A percentile compares a stretch with the other conserved stretches of the same genome.
Evolutionary conservation across 2,113 vertebrate genomes (phyloP).

Genomic region (Anolis sagrei): DNA sequence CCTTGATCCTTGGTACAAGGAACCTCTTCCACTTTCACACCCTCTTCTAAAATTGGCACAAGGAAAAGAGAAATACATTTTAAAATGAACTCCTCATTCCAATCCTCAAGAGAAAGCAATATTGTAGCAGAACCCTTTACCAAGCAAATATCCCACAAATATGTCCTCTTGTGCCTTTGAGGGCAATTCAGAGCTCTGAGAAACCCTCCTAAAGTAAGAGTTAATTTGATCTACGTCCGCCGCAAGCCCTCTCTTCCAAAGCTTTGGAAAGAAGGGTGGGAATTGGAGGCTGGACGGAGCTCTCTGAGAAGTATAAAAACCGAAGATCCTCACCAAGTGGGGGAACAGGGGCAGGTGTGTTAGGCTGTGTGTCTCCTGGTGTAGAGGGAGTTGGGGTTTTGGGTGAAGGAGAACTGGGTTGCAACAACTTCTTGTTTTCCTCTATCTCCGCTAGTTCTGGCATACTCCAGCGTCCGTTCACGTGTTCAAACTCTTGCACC

Average conservation of each 20-base stretch:
- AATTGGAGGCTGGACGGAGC: slow-evolving; percentile 38
- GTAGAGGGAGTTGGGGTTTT: slow-evolving; percentile 87
- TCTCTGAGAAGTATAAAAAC: too few relatives aligned
- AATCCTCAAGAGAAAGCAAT: background rate
- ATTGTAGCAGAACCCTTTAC: background rate
- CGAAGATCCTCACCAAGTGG: slow-evolving; percentile 67
- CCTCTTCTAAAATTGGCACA: slow-evolving; percentile 76
- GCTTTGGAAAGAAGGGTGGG: slow-evolving; percentile 57
- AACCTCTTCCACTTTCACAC: slow-evolving; percentile 81
- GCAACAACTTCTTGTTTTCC: slow-evolving; percentile 93
- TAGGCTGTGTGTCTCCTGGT: slow-evolving; percentile 95
- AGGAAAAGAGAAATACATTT: background rate
- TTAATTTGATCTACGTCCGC: slow-evolving; percentile 74
- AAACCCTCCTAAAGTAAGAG: slow-evolving; percentile 81
- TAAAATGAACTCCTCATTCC: slow-evolving; percentile 7
- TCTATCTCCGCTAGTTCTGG: slow-evolving; percentile 95
- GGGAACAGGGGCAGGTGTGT: slow-evolving; percentile 88
- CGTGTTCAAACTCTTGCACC: slow-evolving; percentile 99
- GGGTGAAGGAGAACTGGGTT: slow-evolving; percentile 86
- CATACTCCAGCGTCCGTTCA: slow-evolving; percentile 99
- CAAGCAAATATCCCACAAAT: background rate
- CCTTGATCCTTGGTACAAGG: slow-evolving; percentile 77
- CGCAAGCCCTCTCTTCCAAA: slow-evolving; percentile 59
- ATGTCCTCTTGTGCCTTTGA: slow-evolving; percentile 87
- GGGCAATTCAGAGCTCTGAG: slow-evolving; percentile 70